Percentiles rank a stretch among this genome's conserved stretches.
phyloP scores from a whole-genome alignment of 2,113 vertebrate genomes.

The Electrona antarctica region DNA sequence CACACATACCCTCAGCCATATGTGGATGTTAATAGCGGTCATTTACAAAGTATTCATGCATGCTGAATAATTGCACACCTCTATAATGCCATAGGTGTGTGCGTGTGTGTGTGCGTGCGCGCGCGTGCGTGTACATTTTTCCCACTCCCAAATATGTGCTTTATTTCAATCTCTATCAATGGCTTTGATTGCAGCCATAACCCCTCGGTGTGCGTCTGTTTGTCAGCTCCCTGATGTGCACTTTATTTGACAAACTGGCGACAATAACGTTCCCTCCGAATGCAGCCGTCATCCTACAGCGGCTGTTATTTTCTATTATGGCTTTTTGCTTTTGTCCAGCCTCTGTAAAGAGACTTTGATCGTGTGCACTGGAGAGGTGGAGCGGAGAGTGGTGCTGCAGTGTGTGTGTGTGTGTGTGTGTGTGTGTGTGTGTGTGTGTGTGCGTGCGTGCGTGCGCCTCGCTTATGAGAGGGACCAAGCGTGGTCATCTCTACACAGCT shows the following conservation, averaged over 20 bases:
- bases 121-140: no score
- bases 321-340: slow-evolving; percentile 32
- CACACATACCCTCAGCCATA: not conserved
- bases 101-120: no score
- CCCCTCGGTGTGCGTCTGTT: slow-evolving; percentile 43
- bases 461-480: slow-evolving; percentile 70
- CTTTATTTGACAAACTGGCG: slow-evolving; percentile 50
- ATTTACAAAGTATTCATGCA: slow-evolving; percentile 17
- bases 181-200: slow-evolving; percentile 56
- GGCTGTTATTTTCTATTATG: not conserved
- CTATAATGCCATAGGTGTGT: not conserved
- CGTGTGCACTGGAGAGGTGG: slow-evolving; percentile 17
- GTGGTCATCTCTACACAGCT: slow-evolving; percentile 79
- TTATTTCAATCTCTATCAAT: slow-evolving; percentile 58
- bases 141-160: slow-evolving; percentile 32
- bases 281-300: slow-evolving; percentile 33
- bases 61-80: slow-evolving; percentile 19
- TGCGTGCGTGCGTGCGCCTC: slow-evolving; percentile 50
- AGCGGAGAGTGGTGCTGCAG: not conserved
- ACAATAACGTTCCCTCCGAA: slow-evolving; percentile 46
- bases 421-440: slow-evolving; percentile 19
- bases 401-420: not conserved
- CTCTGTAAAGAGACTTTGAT: slow-evolving; percentile 38
- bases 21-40: slow-evolving; percentile 19
- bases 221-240: slow-evolving; percentile 46